Evolutionary conservation across 2,797 vertebrate species (phyloP), one percentile per base, ranked within the genome.

Genomic region (Heliangelus exortis): DNA sequence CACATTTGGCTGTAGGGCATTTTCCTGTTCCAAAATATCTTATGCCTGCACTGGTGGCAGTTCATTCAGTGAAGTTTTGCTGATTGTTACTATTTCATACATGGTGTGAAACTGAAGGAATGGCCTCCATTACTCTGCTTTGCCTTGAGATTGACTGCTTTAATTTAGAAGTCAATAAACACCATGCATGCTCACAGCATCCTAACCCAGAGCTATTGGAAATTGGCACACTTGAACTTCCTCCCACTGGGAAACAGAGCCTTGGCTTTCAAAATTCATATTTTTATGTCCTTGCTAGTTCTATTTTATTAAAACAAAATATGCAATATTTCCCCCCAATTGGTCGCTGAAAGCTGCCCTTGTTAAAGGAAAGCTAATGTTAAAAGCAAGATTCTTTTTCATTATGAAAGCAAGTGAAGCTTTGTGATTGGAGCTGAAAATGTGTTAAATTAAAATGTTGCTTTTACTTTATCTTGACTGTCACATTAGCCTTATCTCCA

Each of bases 121-220:
- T 28, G 41, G 67, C 43, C 71, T 90, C 51, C 0, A 0, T 84
- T 85, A 53, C 62, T 89, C 39, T 74, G 36, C 74, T 89, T 96
- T 94, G 88, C 65, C 74, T 77, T 86, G 50, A 94, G 86, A 92
- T 2, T 93, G 92, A 95, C 95, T 97, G 90, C 91, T 93, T 92
- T 94, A 92, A 95, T 97, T 92, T 96, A 87, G 91, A 93, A 95
- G 91, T 95, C 95, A 92, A 95, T 96, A 96, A 97, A 96, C 95
- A 93, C 91, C 54, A 87, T 92, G 65, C 71, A 62, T 77, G 47
- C 92, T 90, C 81, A 89, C 95, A 95, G 91, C 92, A 92, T 95
- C 87, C 89, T 77, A 93, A 87, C 48, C 29, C 75, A 83, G 72
- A 95, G 72, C 83, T 84, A 48, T 90, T 95, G 95, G 83, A 95